Conservation (phyloP, 2,888 invertebrate species). For the Lithodes maja region DNA sequence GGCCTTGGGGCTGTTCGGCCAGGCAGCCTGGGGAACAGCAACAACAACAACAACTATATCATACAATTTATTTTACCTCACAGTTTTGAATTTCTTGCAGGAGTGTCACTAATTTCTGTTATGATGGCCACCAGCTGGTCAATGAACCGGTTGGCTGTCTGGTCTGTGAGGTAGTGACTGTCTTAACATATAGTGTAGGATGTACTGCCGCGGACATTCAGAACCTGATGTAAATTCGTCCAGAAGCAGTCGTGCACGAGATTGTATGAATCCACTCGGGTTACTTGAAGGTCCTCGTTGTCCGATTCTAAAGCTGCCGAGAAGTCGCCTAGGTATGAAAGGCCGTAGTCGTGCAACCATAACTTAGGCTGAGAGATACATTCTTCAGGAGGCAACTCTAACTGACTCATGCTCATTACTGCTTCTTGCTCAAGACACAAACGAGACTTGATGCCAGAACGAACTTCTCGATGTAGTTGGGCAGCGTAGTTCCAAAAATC, state of each 20-base stretch:
- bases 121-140: neutral
- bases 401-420: neutral
- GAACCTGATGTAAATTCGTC: neutral
- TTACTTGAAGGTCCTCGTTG: neutral
- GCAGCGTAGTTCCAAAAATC: neutral
- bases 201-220: neutral
- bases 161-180: neutral
- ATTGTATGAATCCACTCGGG: neutral
- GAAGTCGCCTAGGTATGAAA: neutral
- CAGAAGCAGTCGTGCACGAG: neutral
- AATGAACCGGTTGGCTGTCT: neutral
- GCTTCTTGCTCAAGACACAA: neutral
- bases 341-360: neutral
- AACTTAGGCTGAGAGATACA: neutral
- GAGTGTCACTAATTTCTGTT: neutral
- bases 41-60: too few species aligned
- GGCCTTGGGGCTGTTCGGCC: too few species aligned
- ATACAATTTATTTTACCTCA: too few species aligned
- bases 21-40: too few species aligned
- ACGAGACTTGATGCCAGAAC: conserved; percentile 5
- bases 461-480: neutral
- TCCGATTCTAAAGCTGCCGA: neutral
- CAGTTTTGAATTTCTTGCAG: neutral
- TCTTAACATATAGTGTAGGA: neutral
- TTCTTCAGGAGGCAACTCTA: neutral